phyloP scores from a whole-genome alignment of 2,113 vertebrate genomes.

The Mesocricetus auratus region DNA sequence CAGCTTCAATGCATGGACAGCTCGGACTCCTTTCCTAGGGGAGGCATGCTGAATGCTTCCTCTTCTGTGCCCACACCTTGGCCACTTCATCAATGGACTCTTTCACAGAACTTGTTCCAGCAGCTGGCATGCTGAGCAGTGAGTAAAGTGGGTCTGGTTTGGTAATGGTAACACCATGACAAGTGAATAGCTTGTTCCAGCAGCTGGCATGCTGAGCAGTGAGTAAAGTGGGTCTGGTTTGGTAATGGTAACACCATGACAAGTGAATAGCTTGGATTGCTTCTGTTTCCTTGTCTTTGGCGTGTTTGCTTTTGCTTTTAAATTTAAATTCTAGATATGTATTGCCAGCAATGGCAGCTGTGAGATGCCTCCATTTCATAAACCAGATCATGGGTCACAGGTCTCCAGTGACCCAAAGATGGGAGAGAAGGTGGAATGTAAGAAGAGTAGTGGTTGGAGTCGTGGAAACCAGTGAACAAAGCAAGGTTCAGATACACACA shows the following conservation, averaged over 20 bases:
- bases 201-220: not conserved
- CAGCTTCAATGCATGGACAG: not conserved
- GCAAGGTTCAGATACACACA: too few relatives aligned
- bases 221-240: not conserved
- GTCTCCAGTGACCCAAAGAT: not conserved
- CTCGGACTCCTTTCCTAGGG: not conserved
- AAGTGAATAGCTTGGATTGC: not conserved
- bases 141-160: not conserved
- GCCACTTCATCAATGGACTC: not conserved
- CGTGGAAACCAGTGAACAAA: not conserved
- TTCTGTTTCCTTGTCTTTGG: not conserved
- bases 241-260: not conserved
- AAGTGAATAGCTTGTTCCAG: not conserved
- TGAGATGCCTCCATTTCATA: not conserved
- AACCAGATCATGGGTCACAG: not conserved
- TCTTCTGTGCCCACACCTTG: not conserved
- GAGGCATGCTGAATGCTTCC: too few relatives aligned
- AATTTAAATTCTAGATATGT: not conserved
- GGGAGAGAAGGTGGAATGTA: not conserved
- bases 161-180: not conserved
- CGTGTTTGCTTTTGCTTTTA: not conserved
- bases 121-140: not conserved
- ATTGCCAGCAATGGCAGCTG: not conserved
- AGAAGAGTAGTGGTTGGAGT: not conserved
- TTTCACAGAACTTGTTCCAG: not conserved